A percentile compares a stretch with the other conserved stretches of the same genome.
Evolutionary conservation across 2,113 vertebrate genomes (phyloP).

Genomic region (Corynorhinus townsendii): DNA sequence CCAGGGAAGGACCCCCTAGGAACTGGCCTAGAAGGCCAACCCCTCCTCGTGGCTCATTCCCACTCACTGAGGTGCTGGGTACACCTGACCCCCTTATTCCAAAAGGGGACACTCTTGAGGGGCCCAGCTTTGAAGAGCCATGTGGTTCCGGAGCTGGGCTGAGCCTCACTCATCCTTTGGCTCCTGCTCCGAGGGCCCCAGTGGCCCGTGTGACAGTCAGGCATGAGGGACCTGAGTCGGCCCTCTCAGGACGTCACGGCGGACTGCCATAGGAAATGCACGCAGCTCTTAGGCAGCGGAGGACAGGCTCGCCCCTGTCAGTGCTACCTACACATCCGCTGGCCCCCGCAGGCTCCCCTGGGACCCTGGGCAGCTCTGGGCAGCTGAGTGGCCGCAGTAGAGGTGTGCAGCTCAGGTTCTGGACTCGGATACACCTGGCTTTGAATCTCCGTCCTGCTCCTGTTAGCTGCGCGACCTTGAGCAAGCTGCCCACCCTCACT

Average conservation of each 20-base stretch:
- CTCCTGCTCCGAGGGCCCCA: conserved; percentile 14
- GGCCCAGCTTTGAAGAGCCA: background rate
- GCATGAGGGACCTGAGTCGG: background rate
- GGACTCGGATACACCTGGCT: background rate
- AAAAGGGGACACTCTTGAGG: background rate
- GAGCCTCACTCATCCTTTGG: background rate
- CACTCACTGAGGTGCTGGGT: background rate
- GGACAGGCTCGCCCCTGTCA: background rate
- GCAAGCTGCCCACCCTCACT: background rate
- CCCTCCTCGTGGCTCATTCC: background rate
- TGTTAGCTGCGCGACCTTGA: conserved; percentile 12
- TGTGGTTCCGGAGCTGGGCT: background rate
- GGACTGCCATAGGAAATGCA: background rate
- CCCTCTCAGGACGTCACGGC: background rate
- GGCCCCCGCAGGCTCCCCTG: background rate
- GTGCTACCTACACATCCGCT: rapidly evolving
- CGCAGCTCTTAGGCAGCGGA: background rate
- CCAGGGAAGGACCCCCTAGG: background rate
- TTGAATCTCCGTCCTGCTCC: background rate
- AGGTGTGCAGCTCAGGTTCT: background rate
- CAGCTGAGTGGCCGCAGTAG: rapidly evolving
- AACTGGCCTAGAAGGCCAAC: too few species aligned
- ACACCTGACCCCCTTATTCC: background rate
- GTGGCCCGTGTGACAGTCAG: background rate
- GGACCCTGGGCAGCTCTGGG: background rate